Evolutionary conservation across 2,797 vertebrate species (phyloP).

Genomic region (Myiothlypis coronata): DNA sequence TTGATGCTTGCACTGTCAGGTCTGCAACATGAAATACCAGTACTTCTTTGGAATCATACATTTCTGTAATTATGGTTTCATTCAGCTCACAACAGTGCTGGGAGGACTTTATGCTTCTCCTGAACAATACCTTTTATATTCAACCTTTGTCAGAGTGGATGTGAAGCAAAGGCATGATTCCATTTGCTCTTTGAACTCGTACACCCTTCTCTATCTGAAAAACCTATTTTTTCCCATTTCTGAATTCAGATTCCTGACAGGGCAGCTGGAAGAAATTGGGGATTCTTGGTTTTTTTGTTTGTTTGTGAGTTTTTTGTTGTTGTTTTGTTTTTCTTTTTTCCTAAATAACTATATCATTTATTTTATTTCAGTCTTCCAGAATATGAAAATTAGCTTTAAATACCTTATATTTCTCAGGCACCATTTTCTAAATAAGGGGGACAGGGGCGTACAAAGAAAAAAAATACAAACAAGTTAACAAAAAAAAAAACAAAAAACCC

Average conservation of each 20-base stretch:
- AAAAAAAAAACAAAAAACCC: fast-evolving
- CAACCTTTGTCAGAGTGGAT: not conserved
- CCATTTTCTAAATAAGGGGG: fast-evolving
- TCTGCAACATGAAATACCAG: not conserved
- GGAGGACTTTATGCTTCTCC: not conserved
- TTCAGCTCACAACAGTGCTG: not conserved
- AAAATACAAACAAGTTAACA: not conserved
- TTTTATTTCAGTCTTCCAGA: not conserved
- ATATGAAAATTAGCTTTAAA: not conserved
- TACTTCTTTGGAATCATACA: not conserved
- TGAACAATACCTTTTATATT: not conserved
- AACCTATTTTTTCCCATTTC: not conserved
- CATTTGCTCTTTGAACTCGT: not conserved
- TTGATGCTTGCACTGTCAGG: not conserved
- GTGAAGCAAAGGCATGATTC: not conserved
- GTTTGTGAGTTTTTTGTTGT: not conserved
- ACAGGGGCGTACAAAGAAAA: fast-evolving
- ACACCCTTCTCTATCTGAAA: not conserved
- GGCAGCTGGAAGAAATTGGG: not conserved
- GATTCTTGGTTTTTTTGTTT: fast-evolving
- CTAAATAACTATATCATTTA: not conserved
- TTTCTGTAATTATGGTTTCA: not conserved
- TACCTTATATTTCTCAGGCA: not conserved
- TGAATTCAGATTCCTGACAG: not conserved
- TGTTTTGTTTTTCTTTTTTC: not conserved